Percentiles rank a stretch among this genome's conserved stretches.
These are phyloP conservation scores for Choristoneura rosaceana DNA, from an alignment of 2,888 invertebrate species.

Conservation along the genomic window DNA sequence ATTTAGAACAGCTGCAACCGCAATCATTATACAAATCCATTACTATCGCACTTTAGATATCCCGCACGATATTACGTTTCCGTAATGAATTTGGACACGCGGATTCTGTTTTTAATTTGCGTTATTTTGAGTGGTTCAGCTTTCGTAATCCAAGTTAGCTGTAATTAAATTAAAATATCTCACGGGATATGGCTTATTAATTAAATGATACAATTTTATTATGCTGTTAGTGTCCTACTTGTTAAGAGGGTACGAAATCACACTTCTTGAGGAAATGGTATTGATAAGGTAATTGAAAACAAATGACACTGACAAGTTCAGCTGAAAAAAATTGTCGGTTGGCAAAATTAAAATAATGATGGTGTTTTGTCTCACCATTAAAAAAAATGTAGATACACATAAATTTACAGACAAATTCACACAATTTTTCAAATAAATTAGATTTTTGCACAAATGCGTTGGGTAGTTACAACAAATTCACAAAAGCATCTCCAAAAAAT, in stretches of 20 bases:
- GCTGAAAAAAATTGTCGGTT: neutral
- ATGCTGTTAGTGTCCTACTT: neutral
- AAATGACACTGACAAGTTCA: neutral
- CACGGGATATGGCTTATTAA: constrained; percentile 11
- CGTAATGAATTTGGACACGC: constrained; percentile 62
- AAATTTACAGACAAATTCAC: too few relatives aligned
- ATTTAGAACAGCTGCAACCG: constrained; percentile 72
- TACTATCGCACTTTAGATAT: constrained; percentile 62
- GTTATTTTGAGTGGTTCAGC: constrained; percentile 16
- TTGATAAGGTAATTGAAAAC: neutral
- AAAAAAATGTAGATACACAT: too few relatives aligned
- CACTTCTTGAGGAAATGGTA: neutral
- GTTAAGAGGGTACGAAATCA: neutral
- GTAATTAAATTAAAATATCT: constrained; percentile 12
- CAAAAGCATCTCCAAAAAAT: too few relatives aligned
- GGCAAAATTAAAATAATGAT: too few relatives aligned
- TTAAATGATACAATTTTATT: constrained; percentile 1
- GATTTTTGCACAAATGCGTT: too few relatives aligned
- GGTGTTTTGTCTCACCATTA: too few relatives aligned
- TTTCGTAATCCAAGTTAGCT: constrained; percentile 17
- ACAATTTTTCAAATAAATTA: too few relatives aligned
- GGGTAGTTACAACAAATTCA: too few relatives aligned
- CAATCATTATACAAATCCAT: constrained; percentile 66
- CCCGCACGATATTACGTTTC: constrained; percentile 60
- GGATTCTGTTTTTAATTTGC: constrained; percentile 44